phyloP scores from a whole-genome alignment of 2,888 invertebrate species.

The Mayetiola destructor region DNA sequence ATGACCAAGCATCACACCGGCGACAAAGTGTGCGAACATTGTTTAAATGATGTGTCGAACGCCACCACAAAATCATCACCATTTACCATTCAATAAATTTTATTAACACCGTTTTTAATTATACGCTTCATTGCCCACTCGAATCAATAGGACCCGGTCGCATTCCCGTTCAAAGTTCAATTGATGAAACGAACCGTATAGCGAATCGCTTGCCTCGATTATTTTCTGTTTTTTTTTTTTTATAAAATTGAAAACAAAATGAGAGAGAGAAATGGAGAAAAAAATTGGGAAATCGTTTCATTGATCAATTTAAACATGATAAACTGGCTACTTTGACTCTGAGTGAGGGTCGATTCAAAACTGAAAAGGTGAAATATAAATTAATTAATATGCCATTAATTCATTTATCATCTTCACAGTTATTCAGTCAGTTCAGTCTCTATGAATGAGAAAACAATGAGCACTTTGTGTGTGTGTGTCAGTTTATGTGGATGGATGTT shows the following conservation, averaged over 20 bases:
- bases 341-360: no score
- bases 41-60: no score
- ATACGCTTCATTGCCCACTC: slow-evolving; percentile 7
- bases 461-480: not conserved
- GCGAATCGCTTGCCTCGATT: not conserved
- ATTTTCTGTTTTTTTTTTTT: no score
- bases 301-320: no score
- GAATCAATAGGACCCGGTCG: slow-evolving; percentile 9
- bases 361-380: not conserved
- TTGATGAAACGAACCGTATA: not conserved
- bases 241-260: not conserved
- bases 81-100: slow-evolving; percentile 11
- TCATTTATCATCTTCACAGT: slow-evolving; percentile 9
- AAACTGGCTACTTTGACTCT: no score
- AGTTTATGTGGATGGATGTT: no score
- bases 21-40: no score
- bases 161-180: no score
- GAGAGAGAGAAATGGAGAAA: not conserved
- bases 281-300: no score
- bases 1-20: no score
- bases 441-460: not conserved
- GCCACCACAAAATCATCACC: no score
- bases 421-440: no score
- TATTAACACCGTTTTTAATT: slow-evolving; percentile 12
- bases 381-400: slow-evolving; percentile 12